These are phyloP conservation scores for Agraylea sexmaculata DNA, from an alignment of 1,140 invertebrate species.

Conservation along the genomic window DNA sequence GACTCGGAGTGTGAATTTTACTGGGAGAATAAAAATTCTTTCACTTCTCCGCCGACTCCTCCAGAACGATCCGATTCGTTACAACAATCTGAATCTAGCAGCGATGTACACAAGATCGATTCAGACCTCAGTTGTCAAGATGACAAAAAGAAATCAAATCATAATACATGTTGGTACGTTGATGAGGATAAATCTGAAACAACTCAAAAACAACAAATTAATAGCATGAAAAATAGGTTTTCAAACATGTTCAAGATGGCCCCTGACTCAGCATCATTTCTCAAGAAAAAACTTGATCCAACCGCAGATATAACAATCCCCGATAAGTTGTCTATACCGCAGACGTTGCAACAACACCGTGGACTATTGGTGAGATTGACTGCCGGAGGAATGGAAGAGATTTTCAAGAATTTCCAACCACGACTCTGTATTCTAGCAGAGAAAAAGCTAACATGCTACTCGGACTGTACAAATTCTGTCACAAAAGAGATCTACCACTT, in stretches of 20 bases:
- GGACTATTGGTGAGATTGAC: constrained; percentile 11
- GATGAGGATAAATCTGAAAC: neutral
- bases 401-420: constrained; percentile 12
- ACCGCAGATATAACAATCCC: constrained; percentile 2
- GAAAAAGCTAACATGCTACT: constrained; percentile 5
- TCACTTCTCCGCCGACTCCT: constrained; percentile 7
- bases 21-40: constrained; percentile 5
- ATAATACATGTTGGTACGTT: too few species aligned
- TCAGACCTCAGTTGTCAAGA: too few species aligned
- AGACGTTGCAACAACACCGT: neutral
- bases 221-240: constrained; percentile 6
- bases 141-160: too few species aligned
- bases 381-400: constrained; percentile 9
- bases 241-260: constrained; percentile 14
- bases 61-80: constrained; percentile 10
- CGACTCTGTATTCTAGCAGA: constrained; percentile 6
- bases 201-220: neutral
- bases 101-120: too few species aligned
- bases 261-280: constrained; percentile 3
- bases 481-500: constrained; percentile 7
- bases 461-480: neutral
- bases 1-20: constrained; percentile 10
- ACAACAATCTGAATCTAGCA: too few species aligned
- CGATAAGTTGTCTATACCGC: neutral
- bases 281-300: constrained; percentile 9